phyloP scores from a whole-genome alignment of 2,888 invertebrate genomes.

The Ichneumoninae sp. region DNA sequence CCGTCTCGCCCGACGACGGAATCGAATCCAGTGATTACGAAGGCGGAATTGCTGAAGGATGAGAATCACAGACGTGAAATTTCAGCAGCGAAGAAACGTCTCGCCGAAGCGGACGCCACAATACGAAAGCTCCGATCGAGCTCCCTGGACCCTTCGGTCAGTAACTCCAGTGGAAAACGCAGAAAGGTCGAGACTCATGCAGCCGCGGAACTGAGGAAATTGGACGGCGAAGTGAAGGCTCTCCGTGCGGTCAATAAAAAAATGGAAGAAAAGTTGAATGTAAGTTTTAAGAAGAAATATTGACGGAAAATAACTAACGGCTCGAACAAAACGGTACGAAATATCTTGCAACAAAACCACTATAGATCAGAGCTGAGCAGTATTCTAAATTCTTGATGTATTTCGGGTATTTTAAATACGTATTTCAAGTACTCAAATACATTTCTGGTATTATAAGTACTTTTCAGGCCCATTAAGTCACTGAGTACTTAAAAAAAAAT shows the following conservation, averaged over 20 bases:
- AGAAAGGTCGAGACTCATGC: conserved; percentile 57
- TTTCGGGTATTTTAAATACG: too few relatives aligned
- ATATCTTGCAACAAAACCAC: neutral
- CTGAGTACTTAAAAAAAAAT: too few relatives aligned
- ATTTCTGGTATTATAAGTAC: too few relatives aligned
- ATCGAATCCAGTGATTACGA: conserved; percentile 61
- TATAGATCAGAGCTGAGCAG: neutral
- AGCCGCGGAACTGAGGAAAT: conserved; percentile 83
- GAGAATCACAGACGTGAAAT: conserved; percentile 77
- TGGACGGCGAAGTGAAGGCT: conserved; percentile 86
- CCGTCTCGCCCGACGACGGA: conserved; percentile 65
- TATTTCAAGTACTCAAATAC: too few relatives aligned
- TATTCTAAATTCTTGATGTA: too few relatives aligned
- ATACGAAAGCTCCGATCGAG: conserved; percentile 72
- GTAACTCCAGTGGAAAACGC: conserved; percentile 44
- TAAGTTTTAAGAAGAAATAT: conserved; percentile 77
- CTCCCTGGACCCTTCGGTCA: conserved; percentile 62
- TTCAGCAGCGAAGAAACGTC: conserved; percentile 74
- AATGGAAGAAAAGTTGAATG: conserved; percentile 89
- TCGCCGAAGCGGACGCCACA: conserved; percentile 76
- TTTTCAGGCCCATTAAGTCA: too few relatives aligned
- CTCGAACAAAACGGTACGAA: neutral
- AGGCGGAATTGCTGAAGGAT: conserved; percentile 73
- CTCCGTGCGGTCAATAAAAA: conserved; percentile 88
- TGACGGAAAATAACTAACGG: neutral